Evolutionary conservation across 2,113 vertebrate species (phyloP).

Genomic region (Poecilia latipinna): DNA sequence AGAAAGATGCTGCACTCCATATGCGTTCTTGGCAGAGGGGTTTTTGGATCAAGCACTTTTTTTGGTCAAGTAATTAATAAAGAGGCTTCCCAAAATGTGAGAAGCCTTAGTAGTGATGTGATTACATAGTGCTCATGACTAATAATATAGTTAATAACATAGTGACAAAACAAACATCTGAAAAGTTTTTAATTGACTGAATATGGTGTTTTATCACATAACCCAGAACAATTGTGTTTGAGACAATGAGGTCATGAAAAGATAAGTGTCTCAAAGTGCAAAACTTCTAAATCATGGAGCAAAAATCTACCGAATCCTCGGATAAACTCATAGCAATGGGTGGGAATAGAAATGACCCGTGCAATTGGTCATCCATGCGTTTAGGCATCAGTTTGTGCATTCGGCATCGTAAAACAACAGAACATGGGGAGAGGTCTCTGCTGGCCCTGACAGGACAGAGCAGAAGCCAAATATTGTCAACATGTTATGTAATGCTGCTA

Average conservation of each 20-base stretch:
- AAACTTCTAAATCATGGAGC: not conserved
- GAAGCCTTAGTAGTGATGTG: slow-evolving; percentile 30
- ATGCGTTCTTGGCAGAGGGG: slow-evolving; percentile 40
- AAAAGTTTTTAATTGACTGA: not conserved
- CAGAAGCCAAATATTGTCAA: slow-evolving; percentile 2
- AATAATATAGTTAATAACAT: slow-evolving; percentile 11
- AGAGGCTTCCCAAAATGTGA: slow-evolving; percentile 36
- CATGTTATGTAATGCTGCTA: slow-evolving; percentile 7
- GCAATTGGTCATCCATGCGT: not conserved
- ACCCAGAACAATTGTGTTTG: too few species aligned
- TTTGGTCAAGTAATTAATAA: slow-evolving; percentile 42
- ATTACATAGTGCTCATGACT: slow-evolving; percentile 21
- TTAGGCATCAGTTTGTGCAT: slow-evolving; percentile 24
- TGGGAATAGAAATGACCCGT: not conserved
- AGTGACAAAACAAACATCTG: not conserved
- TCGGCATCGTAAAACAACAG: slow-evolving; percentile 10
- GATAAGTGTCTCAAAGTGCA: not conserved
- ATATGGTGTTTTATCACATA: not conserved
- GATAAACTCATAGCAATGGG: not conserved
- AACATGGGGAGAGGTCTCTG: slow-evolving; percentile 8
- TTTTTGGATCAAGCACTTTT: slow-evolving; percentile 28
- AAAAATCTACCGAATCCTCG: not conserved
- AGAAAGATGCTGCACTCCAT: slow-evolving; percentile 39
- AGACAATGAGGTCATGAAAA: not conserved
- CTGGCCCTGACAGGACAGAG: not conserved